Evolutionary conservation across 2,113 vertebrate species (phyloP), one percentile per base, ranked within the genome.

Genomic region (Jacana jacana): DNA sequence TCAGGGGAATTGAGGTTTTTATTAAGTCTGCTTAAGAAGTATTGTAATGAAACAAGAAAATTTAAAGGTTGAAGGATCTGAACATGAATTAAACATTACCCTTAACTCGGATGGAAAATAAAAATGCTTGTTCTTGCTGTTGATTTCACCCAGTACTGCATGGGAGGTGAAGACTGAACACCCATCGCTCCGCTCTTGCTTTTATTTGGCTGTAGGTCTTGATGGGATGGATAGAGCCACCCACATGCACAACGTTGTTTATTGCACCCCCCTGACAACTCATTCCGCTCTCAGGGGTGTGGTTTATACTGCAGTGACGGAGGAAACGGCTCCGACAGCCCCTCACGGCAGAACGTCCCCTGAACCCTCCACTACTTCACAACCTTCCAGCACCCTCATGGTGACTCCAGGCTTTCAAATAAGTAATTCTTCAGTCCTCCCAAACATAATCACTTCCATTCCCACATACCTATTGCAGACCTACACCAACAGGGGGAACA

Each of bases 21-120:
- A 93, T 94, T 94, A 95, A 91, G 69, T 86, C 91, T 94, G 22
- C 72, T 97, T 86, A 93, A 88, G 69, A 87, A 92, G 31, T 61
- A 87, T 11, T 80, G 39, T 65, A 97, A 95, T 10, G 31, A 86
- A 97, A 91, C 51, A 70, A 97, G 63, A 86, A 96, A 91, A 94
- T 81, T 17, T 89, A 86, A 75, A 93, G 86, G 81, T 31, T 40
- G 57, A 93, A 90, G 35, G 55, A 93, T 66, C 54, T 57, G 48
- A 91, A 61, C 39, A 72, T 86, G 83, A 95, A 88, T 83, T 92
- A 93, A 93, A 91, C 48, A 87, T 84, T 51, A 84, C n/a, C 37
- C 52, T 75, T 83, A 88, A 76, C 76, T 78, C 40, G 31, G 35
- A 72, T 33, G 11, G 54, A n/a, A 92, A 94, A 90, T 42, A n/a